A percentile compares a stretch with the other conserved stretches of the same genome.
These are phyloP conservation scores for Uloborus plumipes DNA, from an alignment of 2,888 invertebrate species.

Conservation along the genomic window DNA sequence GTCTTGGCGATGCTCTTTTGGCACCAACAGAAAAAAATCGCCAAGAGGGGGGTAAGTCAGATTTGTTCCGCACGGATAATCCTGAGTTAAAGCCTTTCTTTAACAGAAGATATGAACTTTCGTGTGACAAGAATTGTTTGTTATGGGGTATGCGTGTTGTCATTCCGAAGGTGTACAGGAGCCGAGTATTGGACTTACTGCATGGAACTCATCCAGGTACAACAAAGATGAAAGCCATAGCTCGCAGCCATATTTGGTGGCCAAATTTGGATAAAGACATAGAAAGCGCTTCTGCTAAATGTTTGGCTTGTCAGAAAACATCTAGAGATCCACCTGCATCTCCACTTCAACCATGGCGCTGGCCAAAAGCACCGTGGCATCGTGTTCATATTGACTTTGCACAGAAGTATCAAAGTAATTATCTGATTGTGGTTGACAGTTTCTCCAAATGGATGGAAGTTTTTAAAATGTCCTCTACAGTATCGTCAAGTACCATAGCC, in stretches of 20 bases:
- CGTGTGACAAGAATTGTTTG: conserved; percentile 8
- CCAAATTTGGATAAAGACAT: conserved; percentile 20
- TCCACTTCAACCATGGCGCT: neutral
- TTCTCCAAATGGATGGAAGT: neutral
- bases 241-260: conserved; percentile 27
- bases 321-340: too few species aligned
- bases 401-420: conserved; percentile 65
- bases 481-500: neutral
- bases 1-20: too few species aligned
- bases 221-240: conserved; percentile 18
- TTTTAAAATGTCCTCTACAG: neutral
- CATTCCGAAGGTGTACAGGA: neutral
- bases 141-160: conserved; percentile 20
- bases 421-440: conserved; percentile 67
- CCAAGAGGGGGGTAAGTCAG: neutral
- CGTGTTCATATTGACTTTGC: conserved; percentile 28
- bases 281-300: neutral
- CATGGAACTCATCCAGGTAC: conserved; percentile 23
- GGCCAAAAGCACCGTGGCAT: conserved; percentile 8
- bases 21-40: too few species aligned
- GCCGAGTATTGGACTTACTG: conserved; percentile 2
- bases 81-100: conserved; percentile 15
- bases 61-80: neutral
- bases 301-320: neutral
- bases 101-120: conserved; percentile 6